These are phyloP conservation scores for Huso huso DNA, from an alignment of 2,797 vertebrate species.

Conservation along the genomic window DNA sequence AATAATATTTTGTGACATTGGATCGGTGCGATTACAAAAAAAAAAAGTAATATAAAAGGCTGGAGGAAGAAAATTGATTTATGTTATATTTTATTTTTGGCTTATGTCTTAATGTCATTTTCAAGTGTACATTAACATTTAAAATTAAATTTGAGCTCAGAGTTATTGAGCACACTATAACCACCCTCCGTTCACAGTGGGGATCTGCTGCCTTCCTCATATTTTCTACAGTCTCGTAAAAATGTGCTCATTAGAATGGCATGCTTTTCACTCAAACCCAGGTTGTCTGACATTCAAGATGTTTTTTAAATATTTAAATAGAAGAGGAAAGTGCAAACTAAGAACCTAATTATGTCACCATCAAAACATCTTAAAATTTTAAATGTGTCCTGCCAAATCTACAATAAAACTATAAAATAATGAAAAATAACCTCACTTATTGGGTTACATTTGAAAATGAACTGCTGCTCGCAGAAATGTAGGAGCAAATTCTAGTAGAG, in stretches of 20 bases:
- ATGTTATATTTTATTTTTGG: slow-evolving; percentile 34
- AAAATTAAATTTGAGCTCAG: slow-evolving; percentile 23
- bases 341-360: too few species aligned
- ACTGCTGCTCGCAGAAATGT: too few species aligned
- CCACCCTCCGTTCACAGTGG: not conserved
- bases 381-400: too few species aligned
- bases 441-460: too few species aligned
- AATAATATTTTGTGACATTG: slow-evolving; percentile 4
- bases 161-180: slow-evolving; percentile 31
- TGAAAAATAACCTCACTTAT: too few species aligned
- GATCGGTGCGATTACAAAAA: not conserved
- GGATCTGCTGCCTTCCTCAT: not conserved
- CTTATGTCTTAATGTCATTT: slow-evolving; percentile 28
- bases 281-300: not conserved
- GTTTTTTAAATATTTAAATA: too few species aligned
- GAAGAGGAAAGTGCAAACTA: too few species aligned
- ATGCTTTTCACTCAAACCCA: not conserved
- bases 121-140: slow-evolving; percentile 33
- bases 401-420: too few species aligned
- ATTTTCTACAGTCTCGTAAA: slow-evolving; percentile 1
- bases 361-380: too few species aligned
- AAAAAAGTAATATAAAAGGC: slow-evolving; percentile 18
- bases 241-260: not conserved
- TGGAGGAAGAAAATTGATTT: slow-evolving; percentile 24
- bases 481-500: too few species aligned